Base-by-base conservation (phyloP, 2,888 invertebrate genomes). In the Serrognathus titanus region DNA sequence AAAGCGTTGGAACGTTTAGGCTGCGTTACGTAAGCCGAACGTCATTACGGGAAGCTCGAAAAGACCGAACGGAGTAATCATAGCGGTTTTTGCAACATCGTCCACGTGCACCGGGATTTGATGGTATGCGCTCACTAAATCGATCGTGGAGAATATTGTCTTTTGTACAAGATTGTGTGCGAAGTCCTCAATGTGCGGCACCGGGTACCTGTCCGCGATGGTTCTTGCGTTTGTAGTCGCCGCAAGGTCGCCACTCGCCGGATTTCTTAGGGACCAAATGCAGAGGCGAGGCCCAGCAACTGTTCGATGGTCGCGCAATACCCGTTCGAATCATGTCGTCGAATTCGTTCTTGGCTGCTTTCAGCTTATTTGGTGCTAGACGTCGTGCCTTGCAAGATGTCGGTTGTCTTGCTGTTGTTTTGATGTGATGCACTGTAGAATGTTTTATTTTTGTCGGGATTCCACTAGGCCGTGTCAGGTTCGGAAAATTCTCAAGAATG, bases 11-110 rank as follows among this genome's bases (percentile, higher is more conserved):
- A 78, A 71, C 0, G 75, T 74, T 58, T 78, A 73, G 1, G 71
- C 71, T 0, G 78, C 74, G 54, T 79, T 77, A 1, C 74, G 47
- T 0, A 78, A 63, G 1, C 77, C 76, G 24, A 76, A 77, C 0
- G 63, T 62, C 70, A 73, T 71, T 1, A 50, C 53, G 0, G 65
- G 51, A 51, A 71, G 75, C 53, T 78, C 64, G 57, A 63, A 68
- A 31, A 66, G 47, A 1, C 65, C 67, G 40, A 70, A 69, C 4
- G 67, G 62, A 13, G 63, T 68, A 1, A 51, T 63, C 2, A 65
- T 63, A 2, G 69, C 66, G 0, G 69, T 67, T 55, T 69, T 66
- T 3, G 43, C 61, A 3, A 77, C 67, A 55, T 78, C 74, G 3
- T 66, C 69, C 3, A 54, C 40, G 3, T 55, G 49, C 3, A 67